Evolutionary conservation across 2,797 vertebrate genomes (phyloP), one percentile per base, ranked within the genome.

Genomic region (Morus bassanus): DNA sequence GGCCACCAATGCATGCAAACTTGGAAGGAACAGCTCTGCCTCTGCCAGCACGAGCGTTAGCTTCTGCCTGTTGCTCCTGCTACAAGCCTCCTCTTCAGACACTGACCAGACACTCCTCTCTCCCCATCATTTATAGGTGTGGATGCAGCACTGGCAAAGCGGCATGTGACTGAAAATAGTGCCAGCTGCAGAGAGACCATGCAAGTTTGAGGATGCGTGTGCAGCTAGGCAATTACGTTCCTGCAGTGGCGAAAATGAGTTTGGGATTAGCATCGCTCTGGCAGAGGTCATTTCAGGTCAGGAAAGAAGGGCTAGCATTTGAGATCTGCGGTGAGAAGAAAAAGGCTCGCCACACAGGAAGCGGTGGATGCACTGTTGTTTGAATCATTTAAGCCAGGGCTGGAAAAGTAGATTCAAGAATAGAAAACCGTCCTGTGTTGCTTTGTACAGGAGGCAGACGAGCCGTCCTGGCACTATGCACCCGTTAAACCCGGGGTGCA

Each of bases 121-220:
- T 73, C 22, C 63, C 53, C 22, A 1, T 15, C 3, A 0, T 22
- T 50, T 33, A 10, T 7, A 65, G 6, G 2, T 3, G 39, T 3
- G 12, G 50, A 46, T 21, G 74, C 70, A 46, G 56, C 1, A 1
- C 53, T 3, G 35, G 33, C 64, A 15, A 24, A 46, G 79, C 35
- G 2, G 3, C 0, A 0, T 3, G n/a, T 5, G 56, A 4, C 48
- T 35, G 43, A 25, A 2, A 30, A 11, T 3, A 3, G 28, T 16
- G 21, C 54, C 14, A 2, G 41, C 57, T 68, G 65, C 37, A 41
- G 39, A 21, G 43, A 24, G 13, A 18, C 17, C 35, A 2, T 9
- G 51, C 51, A 18, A 56, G 30, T 7, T 1, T 16, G 28, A 31
- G 72, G 75, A 19, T 11, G 37, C 13, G 0, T 2, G 19, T 18